phyloP scores from a whole-genome alignment of 2,113 vertebrate species.

The Otocyon megalotis region DNA sequence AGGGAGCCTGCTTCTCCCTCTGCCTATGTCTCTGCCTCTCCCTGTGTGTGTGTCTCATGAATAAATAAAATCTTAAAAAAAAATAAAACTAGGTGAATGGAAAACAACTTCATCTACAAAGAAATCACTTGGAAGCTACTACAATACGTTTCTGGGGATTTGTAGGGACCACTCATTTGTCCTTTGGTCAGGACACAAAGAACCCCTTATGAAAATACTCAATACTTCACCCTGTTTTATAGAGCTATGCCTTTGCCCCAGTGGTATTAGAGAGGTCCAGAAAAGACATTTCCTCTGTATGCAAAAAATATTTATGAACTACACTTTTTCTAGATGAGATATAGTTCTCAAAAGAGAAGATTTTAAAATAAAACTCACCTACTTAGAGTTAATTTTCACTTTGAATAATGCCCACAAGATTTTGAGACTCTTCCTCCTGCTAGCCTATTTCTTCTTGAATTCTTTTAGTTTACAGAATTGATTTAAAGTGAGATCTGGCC shows the following conservation, averaged over 20 bases:
- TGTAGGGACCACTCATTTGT: neutral
- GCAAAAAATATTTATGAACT: neutral
- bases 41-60: too few relatives aligned
- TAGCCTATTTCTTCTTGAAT: neutral
- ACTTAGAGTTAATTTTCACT: neutral
- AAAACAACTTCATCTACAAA: neutral
- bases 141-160: neutral
- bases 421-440: neutral
- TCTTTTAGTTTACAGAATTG: slow-evolving; percentile 16
- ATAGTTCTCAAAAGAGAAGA: neutral
- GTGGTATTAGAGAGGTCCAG: neutral
- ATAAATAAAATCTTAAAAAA: too few relatives aligned
- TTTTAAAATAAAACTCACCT: neutral
- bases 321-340: neutral
- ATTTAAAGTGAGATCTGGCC: neutral
- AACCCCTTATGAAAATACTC: neutral
- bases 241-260: neutral
- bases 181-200: neutral
- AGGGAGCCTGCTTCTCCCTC: too few relatives aligned
- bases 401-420: neutral
- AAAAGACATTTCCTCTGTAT: neutral
- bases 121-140: slow-evolving; percentile 13
- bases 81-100: neutral
- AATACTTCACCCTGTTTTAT: neutral
- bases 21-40: too few relatives aligned